A percentile compares a stretch with the other conserved stretches of the same genome.
Evolutionary conservation across 1,140 invertebrate genomes (phyloP).

Genomic region (Trichogramma pretiosum): DNA sequence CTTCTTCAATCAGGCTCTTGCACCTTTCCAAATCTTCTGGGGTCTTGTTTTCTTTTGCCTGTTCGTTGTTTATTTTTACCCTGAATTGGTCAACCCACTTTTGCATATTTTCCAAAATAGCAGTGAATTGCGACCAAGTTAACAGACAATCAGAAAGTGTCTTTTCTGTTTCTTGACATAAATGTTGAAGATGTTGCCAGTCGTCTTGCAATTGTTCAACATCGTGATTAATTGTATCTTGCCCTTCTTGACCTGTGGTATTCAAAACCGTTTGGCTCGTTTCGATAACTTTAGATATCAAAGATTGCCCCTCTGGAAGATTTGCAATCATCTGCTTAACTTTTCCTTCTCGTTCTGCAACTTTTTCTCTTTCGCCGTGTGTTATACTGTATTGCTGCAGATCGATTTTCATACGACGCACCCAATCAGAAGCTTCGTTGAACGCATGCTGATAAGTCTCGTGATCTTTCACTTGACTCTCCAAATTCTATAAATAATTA

Average conservation of each 20-base stretch:
- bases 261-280: slow-evolving; percentile 69
- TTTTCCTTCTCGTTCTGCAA: slow-evolving; percentile 64
- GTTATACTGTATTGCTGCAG: slow-evolving; percentile 77
- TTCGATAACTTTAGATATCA: slow-evolving; percentile 66
- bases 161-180: slow-evolving; percentile 70
- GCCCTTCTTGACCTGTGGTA: slow-evolving; percentile 77
- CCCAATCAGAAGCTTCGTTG: slow-evolving; percentile 76
- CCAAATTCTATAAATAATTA: slow-evolving; percentile 49
- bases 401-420: slow-evolving; percentile 72
- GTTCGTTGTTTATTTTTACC: slow-evolving; percentile 55
- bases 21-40: slow-evolving; percentile 70
- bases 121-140: slow-evolving; percentile 78
- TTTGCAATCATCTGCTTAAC: slow-evolving; percentile 59
- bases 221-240: slow-evolving; percentile 76
- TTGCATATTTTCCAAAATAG: slow-evolving; percentile 65
- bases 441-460: slow-evolving; percentile 77
- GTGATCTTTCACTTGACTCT: slow-evolving; percentile 76
- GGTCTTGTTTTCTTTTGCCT: slow-evolving; percentile 69
- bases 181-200: slow-evolving; percentile 77
- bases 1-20: slow-evolving; percentile 66
- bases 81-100: slow-evolving; percentile 70
- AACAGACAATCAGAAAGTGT: slow-evolving; percentile 71
- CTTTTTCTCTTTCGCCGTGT: slow-evolving; percentile 70
- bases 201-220: slow-evolving; percentile 75
- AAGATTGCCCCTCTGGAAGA: slow-evolving; percentile 59